Base-by-base conservation (phyloP, 2,888 invertebrate species). In the Morpho helenor region DNA sequence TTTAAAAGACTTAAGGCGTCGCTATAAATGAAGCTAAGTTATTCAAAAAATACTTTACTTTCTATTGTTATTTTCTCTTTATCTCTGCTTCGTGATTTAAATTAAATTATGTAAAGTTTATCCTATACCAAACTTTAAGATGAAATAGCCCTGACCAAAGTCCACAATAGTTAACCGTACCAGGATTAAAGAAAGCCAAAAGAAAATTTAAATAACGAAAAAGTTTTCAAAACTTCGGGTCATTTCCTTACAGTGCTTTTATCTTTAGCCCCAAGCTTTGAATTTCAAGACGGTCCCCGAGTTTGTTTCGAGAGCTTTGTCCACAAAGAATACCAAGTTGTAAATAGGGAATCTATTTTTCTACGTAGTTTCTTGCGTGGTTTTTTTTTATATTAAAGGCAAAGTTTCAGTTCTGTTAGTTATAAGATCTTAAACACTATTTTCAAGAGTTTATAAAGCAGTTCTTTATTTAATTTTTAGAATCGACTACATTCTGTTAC, bases 311-410 rank as follows among this genome's bases (percentile, higher is more conserved):
- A 63, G 61, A 59, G 63, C 63, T 63, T 63, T 61, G 63, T 63
- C 61, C 61, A 63, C 63, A 63, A 63, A 63, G 63, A 63, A 63
- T 63, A 57, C 62, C 56, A 63, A 63, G 61, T 63, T 63, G 63
- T 63, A 63, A 63, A 63, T 63, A 63, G 63, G 46, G 56, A 53
- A 51, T 50, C 54, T 54, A 61, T 63, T 61, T 63, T 63, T 63
- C 54, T 59, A 63, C 49, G 60, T 46, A 54, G 45, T 48, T 57
- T 16, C 8, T 23, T 23, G 44, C 5, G 23, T 31, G 48, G 23
- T 10, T 54, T 42, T 52, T 22, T 16, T 42, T 7, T 54, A 41
- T 42, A 10, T 7, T 23, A 47, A 48, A 22, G 6, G 47, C 23
- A 10, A 23, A 48, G 48, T 42, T 48, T 54, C 7, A 42, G 41